phyloP scores from a whole-genome alignment of 2,888 invertebrate species.

The Elgonia sp. region DNA sequence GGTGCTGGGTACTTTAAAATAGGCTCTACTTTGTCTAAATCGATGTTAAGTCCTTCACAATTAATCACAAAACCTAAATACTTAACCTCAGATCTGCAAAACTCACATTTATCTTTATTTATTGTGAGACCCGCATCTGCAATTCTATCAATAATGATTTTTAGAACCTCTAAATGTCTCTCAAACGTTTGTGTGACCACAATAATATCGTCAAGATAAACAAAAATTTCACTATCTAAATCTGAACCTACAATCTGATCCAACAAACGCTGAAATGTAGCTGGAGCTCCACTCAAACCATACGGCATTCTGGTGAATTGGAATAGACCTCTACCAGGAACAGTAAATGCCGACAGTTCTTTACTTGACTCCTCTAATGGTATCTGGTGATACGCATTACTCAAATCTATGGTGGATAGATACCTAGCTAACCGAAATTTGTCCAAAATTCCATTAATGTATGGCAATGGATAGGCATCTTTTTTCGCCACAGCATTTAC shows the following conservation, averaged over 20 bases:
- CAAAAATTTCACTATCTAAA: conserved; percentile 39
- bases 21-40: conserved; percentile 38
- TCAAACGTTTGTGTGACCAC: conserved; percentile 51
- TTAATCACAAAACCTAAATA: conserved; percentile 51
- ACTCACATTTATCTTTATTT: conserved; percentile 33
- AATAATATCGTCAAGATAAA: conserved; percentile 57
- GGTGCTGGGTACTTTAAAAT: conserved; percentile 44
- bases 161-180: conserved; percentile 40
- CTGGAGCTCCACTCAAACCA: conserved; percentile 49
- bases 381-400: conserved; percentile 42
- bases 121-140: conserved; percentile 21
- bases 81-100: conserved; percentile 37
- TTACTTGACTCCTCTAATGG: conserved; percentile 46
- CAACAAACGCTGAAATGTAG: conserved; percentile 45
- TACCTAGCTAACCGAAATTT: conserved; percentile 37
- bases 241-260: conserved; percentile 26
- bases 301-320: conserved; percentile 48
- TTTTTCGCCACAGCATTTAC: conserved; percentile 34
- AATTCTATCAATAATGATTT: conserved; percentile 35
- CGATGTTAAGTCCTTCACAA: conserved; percentile 25
- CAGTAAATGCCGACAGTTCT: conserved; percentile 48
- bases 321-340: conserved; percentile 44
- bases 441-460: conserved; percentile 50
- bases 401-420: conserved; percentile 43
- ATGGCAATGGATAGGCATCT: conserved; percentile 53